These are phyloP conservation scores for Rhadina sibilatrix DNA, from an alignment of 2,113 vertebrate species.

Conservation along the genomic window DNA sequence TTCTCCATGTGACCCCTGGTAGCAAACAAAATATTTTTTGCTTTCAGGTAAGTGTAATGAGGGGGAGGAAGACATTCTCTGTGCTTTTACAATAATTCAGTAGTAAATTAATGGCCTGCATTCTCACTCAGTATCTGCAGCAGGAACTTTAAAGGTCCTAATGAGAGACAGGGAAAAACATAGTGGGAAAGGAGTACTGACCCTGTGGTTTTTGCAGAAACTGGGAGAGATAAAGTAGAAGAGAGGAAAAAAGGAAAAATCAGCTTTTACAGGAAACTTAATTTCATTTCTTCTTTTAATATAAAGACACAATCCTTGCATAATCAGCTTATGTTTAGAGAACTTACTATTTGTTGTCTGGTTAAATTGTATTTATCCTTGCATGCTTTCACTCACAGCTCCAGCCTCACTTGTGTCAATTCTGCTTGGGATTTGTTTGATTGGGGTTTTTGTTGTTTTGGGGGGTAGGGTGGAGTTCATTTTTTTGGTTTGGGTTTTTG, in stretches of 20 bases:
- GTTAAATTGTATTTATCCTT: neutral
- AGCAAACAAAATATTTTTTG: neutral
- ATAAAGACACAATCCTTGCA: neutral
- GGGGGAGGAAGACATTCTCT: neutral
- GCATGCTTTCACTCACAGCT: neutral
- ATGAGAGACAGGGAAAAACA: neutral
- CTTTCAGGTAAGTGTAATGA: neutral
- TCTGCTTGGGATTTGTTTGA: neutral
- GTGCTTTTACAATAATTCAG: neutral
- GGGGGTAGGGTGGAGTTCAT: accelerated
- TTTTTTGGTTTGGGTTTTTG: neutral
- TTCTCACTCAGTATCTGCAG: neutral
- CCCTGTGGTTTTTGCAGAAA: neutral
- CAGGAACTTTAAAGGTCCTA: neutral
- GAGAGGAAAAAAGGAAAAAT: neutral
- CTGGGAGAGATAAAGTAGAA: neutral
- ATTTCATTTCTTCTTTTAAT: neutral
- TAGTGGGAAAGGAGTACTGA: neutral
- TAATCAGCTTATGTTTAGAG: neutral
- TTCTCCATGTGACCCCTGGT: neutral
- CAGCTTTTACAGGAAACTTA: neutral
- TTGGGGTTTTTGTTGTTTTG: neutral
- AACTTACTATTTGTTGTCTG: neutral
- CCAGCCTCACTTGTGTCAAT: neutral
- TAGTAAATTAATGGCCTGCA: neutral